phyloP scores from a whole-genome alignment of 2,888 invertebrate genomes.

The Antheraea yamamai region DNA sequence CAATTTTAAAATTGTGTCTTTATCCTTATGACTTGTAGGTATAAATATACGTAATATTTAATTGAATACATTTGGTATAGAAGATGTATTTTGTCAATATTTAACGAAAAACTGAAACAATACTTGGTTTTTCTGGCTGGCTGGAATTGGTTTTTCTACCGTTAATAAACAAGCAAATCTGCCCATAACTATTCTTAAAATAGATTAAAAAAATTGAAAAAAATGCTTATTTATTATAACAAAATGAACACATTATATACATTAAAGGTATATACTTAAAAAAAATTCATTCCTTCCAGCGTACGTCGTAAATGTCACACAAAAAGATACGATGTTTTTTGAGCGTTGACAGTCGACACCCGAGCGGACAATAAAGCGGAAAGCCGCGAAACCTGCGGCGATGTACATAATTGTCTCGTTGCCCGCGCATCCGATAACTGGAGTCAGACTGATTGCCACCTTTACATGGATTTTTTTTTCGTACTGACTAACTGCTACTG shows the following conservation, averaged over 20 bases:
- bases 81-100: not conserved
- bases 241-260: not conserved
- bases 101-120: not conserved
- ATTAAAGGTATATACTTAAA: not conserved
- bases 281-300: slow-evolving; percentile 41
- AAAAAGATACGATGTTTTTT: slow-evolving; percentile 42
- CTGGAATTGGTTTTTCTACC: not conserved
- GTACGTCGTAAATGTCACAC: slow-evolving; percentile 41
- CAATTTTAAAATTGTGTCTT: too few species aligned
- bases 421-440: slow-evolving; percentile 42
- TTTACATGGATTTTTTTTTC: not conserved
- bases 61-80: not conserved
- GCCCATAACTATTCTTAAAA: not conserved
- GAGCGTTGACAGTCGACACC: not conserved
- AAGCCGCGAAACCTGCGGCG: slow-evolving; percentile 40
- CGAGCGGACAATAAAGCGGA: slow-evolving; percentile 40
- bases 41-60: too few species aligned
- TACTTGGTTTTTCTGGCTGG: too few species aligned
- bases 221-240: not conserved
- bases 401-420: slow-evolving; percentile 52
- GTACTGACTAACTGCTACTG: too few species aligned
- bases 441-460: slow-evolving; percentile 21
- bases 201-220: not conserved
- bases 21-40: too few species aligned
- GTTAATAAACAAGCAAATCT: not conserved